These are phyloP conservation scores for Beris chalybata DNA, from an alignment of 2,888 invertebrate species.

Conservation along the genomic window DNA sequence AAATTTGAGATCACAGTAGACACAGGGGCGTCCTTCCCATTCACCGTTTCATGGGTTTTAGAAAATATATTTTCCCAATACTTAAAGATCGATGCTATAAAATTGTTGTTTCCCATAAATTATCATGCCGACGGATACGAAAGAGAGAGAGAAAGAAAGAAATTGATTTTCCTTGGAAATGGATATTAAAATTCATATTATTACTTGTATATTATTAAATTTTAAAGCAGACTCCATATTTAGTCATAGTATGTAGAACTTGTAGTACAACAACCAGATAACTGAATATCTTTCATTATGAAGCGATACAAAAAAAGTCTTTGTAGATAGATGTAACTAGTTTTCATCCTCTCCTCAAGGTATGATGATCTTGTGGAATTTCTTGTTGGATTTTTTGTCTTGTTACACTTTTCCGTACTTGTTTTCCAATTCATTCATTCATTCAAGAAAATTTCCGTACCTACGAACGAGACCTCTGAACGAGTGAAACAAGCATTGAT, in stretches of 20 bases:
- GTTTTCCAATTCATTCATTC: too few species aligned
- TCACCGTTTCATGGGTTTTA: slow-evolving; percentile 18
- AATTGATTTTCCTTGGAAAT: slow-evolving; percentile 28
- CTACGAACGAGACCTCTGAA: too few species aligned
- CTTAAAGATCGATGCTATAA: slow-evolving; percentile 20
- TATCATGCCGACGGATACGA: slow-evolving; percentile 6
- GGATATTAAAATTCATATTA: slow-evolving; percentile 27
- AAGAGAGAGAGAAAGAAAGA: slow-evolving; percentile 7
- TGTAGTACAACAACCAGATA: slow-evolving; percentile 27
- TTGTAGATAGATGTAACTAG: too few species aligned
- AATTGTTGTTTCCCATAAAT: slow-evolving; percentile 33
- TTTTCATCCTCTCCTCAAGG: too few species aligned
- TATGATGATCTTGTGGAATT: too few species aligned
- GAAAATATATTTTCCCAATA: slow-evolving; percentile 33
- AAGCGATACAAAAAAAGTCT: too few species aligned
- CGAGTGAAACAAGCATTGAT: too few species aligned
- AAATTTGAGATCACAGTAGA: slow-evolving; percentile 29
- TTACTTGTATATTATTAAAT: too few species aligned
- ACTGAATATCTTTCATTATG: slow-evolving; percentile 28
- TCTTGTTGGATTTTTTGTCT: too few species aligned
- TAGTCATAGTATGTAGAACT: slow-evolving; percentile 27
- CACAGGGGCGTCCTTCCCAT: slow-evolving; percentile 23
- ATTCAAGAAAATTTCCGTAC: too few species aligned
- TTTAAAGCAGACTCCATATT: slow-evolving; percentile 15
- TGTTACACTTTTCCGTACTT: too few species aligned